Conservation (phyloP, 2,113 vertebrate species). For the Phainopepla nitens region DNA sequence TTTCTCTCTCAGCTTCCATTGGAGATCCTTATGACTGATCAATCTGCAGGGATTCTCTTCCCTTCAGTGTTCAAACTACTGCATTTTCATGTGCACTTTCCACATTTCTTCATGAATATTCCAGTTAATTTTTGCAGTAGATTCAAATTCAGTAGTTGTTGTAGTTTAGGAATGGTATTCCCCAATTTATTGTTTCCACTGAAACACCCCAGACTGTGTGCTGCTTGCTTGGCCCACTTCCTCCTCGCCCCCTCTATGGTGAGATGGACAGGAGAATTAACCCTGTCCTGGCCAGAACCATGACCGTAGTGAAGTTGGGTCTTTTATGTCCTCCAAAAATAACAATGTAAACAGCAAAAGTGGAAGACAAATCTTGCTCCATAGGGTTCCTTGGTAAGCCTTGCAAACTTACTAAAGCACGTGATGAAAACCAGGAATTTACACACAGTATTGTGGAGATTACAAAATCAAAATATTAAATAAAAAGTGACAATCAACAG, state of each 20-base stretch:
- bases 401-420: background rate
- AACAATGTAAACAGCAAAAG: background rate
- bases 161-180: too few species aligned
- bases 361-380: background rate
- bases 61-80: background rate
- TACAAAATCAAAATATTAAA: background rate
- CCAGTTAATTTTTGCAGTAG: background rate
- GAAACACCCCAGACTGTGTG: background rate
- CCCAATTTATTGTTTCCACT: background rate
- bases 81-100: background rate
- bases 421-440: accelerated
- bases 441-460: background rate
- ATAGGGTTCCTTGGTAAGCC: background rate
- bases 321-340: background rate
- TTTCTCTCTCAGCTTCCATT: background rate
- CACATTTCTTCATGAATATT: background rate
- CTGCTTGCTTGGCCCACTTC: background rate
- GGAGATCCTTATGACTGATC: background rate
- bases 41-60: background rate
- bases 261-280: background rate
- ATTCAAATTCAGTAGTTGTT: background rate
- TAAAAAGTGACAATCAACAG: background rate
- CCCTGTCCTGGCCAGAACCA: background rate
- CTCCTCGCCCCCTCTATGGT: accelerated
- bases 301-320: background rate